Evolutionary conservation across 1,140 invertebrate species (phyloP), one percentile per base, ranked within the genome.

Genomic region (Anoplophora glabripennis): DNA sequence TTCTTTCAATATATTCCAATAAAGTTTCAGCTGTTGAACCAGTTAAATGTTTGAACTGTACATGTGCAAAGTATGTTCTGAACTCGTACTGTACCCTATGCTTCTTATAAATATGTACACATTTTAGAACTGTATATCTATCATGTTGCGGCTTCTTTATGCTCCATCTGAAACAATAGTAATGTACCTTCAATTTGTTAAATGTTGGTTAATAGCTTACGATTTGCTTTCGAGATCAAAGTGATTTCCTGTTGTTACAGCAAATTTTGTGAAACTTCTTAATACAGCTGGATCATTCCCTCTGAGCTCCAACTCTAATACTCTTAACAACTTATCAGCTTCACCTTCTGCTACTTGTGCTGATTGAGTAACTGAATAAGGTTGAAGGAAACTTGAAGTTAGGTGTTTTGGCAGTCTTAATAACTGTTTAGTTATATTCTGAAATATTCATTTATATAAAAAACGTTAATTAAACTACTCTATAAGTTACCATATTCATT

Each of bases 31-130:
- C 88, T 15, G 96, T 99, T 7, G 94, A 97, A 14, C 93, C 94
- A 1, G 97, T 99, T 3, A 99, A 71, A 65, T 87, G 82, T 59
- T 87, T 81, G 46, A 96, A 87, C 72, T 92, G 84, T 65, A 98
- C 81, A 70, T 90, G 89, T 57, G 86, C 83, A 75, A 88, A 96
- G 76, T 98, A 93, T 9, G 96, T 99, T 70, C 96, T 83, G 4
- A 89, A 84, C 83, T 99, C 96, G 80, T 99, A 99, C 68, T 98
- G 95, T 0, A 96, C 93, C 72, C 87, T 83, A 75, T 97, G 93
- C 66, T 97, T 98, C 75, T 96, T 98, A 70, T 93, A 88, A 66
- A 96, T 87, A 74, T 93, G 90, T 44, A 91, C 89, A 42, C 92
- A 93, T 76, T 92, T 92, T 1, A 98, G 77, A 7, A 98, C 69